phyloP scores from a whole-genome alignment of 2,113 vertebrate species.

The Regulus satrapa region DNA sequence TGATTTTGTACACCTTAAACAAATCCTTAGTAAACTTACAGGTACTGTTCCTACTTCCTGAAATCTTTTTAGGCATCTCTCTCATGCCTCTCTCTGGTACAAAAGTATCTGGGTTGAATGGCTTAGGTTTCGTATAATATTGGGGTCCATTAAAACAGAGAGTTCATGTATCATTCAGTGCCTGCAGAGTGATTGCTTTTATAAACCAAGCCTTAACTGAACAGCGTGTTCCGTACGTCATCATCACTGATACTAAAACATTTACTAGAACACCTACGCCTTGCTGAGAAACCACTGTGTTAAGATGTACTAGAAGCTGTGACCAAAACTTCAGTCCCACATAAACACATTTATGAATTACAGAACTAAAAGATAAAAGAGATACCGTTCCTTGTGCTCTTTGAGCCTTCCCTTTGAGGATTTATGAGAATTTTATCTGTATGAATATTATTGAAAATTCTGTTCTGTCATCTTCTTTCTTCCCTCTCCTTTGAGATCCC shows the following conservation, averaged over 20 bases:
- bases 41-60: background rate
- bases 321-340: background rate
- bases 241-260: background rate
- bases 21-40: background rate
- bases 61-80: background rate
- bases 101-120: background rate
- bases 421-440: background rate
- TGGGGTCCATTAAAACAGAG: background rate
- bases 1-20: background rate
- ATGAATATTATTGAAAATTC: background rate
- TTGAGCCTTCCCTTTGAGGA: background rate
- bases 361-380: background rate
- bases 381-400: background rate
- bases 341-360: background rate
- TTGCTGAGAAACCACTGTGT: background rate
- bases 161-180: background rate
- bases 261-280: background rate
- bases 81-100: background rate
- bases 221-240: background rate
- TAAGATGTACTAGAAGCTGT: background rate
- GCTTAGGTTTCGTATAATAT: background rate
- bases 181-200: background rate
- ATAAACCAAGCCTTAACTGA: background rate
- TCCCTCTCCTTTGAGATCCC: background rate
- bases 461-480: background rate